phyloP scores from a whole-genome alignment of 2,888 invertebrate genomes.

The Noctua janthe region DNA sequence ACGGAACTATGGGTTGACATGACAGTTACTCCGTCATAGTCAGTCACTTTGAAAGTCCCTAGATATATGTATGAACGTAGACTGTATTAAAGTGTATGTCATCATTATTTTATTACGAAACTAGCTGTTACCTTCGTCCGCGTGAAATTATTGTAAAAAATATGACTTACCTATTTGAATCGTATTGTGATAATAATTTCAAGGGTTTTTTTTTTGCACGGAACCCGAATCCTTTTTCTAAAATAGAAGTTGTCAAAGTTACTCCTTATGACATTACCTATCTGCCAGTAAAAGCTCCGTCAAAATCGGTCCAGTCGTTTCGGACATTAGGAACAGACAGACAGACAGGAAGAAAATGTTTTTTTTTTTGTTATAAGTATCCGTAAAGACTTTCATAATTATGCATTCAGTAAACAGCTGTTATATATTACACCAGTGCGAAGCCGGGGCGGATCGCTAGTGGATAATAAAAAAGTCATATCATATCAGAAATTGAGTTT shows the following conservation, averaged over 20 bases:
- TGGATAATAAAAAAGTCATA: too few relatives aligned
- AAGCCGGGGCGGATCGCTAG: too few relatives aligned
- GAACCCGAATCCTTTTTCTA: too few relatives aligned
- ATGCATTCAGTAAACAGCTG: not conserved
- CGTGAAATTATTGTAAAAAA: not conserved
- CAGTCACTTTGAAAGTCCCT: not conserved
- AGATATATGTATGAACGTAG: not conserved
- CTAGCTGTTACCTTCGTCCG: not conserved
- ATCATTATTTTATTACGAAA: not conserved
- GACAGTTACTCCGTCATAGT: constrained; percentile 1
- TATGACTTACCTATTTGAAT: not conserved
- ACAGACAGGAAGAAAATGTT: not conserved
- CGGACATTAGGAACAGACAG: not conserved
- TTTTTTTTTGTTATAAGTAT: not conserved
- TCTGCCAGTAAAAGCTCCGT: not conserved
- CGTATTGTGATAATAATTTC: not conserved
- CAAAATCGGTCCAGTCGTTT: not conserved
- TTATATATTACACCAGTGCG: too few relatives aligned
- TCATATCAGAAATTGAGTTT: not conserved
- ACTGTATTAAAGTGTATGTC: not conserved
- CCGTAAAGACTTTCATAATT: too few relatives aligned
- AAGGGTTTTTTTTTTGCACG: not conserved
- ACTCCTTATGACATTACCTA: not conserved
- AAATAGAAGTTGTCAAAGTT: too few relatives aligned
- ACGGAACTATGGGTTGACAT: not conserved